Evolutionary conservation across 2,797 vertebrate species (phyloP).

Genomic region (Sylvilagus floridanus): DNA sequence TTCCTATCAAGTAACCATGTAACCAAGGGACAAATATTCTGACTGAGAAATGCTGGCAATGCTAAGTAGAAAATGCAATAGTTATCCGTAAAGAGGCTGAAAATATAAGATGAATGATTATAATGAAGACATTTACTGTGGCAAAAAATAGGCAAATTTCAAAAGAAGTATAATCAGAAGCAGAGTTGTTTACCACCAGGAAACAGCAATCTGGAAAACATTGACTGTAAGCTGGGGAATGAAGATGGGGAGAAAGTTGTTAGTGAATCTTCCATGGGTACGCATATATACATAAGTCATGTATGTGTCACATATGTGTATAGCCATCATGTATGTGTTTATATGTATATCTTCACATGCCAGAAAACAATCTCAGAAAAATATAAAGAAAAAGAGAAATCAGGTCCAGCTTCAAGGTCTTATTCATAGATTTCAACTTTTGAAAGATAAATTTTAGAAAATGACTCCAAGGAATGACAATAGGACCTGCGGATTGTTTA

Average conservation of each 20-base stretch:
- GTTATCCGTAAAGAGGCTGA: background rate
- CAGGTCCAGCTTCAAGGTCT: background rate
- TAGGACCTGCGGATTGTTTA: background rate
- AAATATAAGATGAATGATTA: slow-evolving; percentile 13
- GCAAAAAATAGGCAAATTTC: background rate
- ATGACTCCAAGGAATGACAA: background rate
- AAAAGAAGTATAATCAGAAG: slow-evolving; percentile 38
- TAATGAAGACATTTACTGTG: background rate
- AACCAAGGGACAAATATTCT: background rate
- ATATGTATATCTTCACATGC: background rate
- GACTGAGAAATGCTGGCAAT: slow-evolving; percentile 2
- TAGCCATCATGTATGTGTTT: background rate
- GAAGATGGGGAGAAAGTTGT: background rate
- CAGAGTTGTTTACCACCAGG: background rate
- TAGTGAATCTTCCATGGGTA: background rate
- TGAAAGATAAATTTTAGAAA: background rate
- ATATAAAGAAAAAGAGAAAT: background rate
- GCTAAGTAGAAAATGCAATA: slow-evolving; percentile 35
- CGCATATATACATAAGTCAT: background rate
- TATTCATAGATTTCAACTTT: slow-evolving; percentile 8
- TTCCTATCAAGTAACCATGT: background rate
- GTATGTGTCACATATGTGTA: no score
- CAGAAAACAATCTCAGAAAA: background rate
- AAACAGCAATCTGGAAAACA: background rate
- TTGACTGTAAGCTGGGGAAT: background rate